Conservation (phyloP, 1,140 invertebrate genomes). For the Pogonomyrmex barbatus region DNA sequence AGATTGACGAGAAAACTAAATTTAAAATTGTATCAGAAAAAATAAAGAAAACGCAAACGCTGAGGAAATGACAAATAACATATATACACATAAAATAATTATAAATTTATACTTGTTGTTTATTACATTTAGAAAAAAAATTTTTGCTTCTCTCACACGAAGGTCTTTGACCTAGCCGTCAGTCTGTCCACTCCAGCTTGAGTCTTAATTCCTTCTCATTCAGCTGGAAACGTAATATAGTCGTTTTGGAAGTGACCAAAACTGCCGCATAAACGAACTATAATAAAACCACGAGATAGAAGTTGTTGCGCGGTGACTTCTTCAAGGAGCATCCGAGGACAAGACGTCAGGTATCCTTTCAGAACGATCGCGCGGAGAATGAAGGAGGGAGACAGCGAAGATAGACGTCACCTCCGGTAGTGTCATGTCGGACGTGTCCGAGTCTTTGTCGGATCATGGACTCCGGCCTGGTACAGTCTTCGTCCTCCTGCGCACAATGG, state of each 20-base stretch:
- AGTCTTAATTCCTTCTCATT: conserved; percentile 64
- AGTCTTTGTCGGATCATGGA: conserved; percentile 79
- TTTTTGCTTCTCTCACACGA: neutral
- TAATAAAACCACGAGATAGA: conserved; percentile 63
- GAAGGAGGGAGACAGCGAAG: conserved; percentile 54
- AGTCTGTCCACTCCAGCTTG: conserved; percentile 9
- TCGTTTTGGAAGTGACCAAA: conserved; percentile 66
- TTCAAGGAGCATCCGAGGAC: conserved; percentile 63
- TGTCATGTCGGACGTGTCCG: conserved; percentile 71
- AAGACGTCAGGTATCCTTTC: conserved; percentile 72
- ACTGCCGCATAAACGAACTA: conserved; percentile 55
- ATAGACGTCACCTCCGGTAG: conserved; percentile 70
- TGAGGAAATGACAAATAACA: conserved; percentile 8
- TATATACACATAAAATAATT: neutral
- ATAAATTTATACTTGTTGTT: conserved; percentile 1
- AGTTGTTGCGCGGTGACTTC: conserved; percentile 63
- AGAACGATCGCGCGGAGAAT: conserved; percentile 65
- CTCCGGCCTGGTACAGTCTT: conserved; percentile 72
- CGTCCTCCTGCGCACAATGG: conserved; percentile 74
- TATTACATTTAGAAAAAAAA: neutral
- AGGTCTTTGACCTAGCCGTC: conserved; percentile 55
- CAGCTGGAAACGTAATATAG: conserved; percentile 69
- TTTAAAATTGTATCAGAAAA: neutral
- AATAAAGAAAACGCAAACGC: neutral
- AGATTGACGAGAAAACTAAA: conserved; percentile 44